Conservation (phyloP, 2,888 invertebrate genomes). For the Crematogaster levior region DNA sequence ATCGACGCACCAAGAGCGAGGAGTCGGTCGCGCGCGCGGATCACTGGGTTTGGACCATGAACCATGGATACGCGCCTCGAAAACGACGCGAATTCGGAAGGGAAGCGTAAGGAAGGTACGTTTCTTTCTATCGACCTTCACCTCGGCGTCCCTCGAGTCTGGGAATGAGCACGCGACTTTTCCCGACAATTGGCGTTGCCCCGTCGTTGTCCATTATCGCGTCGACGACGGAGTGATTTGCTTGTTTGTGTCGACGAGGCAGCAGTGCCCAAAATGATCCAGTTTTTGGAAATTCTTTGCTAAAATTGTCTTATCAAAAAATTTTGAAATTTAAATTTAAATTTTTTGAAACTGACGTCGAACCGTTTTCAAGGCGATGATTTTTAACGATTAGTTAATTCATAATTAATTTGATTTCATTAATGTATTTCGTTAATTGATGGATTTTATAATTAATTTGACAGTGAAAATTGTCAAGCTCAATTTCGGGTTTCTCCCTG, state of each 20-base stretch:
- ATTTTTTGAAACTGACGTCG: not conserved
- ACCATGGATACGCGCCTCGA: conserved; percentile 65
- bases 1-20: not conserved
- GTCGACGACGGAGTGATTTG: not conserved
- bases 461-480: too few relatives aligned
- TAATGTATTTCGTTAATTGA: too few relatives aligned
- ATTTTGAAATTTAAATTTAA: not conserved
- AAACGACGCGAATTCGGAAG: conserved; percentile 44
- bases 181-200: not conserved
- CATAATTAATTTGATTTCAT: too few relatives aligned
- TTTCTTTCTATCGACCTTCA: not conserved
- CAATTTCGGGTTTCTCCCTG: not conserved
- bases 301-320: not conserved
- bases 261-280: not conserved
- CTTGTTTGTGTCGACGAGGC: not conserved
- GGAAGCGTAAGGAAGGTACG: conserved; percentile 68
- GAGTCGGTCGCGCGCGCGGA: not conserved
- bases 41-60: conserved; percentile 46
- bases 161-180: not conserved
- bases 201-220: not conserved
- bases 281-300: not conserved
- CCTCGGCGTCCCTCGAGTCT: not conserved
- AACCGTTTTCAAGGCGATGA: not conserved
- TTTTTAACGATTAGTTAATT: too few relatives aligned
- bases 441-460: too few relatives aligned